These are phyloP conservation scores for Drosophila prosaltans DNA, from an alignment of 1,140 invertebrate genomes.

Conservation along the genomic window DNA sequence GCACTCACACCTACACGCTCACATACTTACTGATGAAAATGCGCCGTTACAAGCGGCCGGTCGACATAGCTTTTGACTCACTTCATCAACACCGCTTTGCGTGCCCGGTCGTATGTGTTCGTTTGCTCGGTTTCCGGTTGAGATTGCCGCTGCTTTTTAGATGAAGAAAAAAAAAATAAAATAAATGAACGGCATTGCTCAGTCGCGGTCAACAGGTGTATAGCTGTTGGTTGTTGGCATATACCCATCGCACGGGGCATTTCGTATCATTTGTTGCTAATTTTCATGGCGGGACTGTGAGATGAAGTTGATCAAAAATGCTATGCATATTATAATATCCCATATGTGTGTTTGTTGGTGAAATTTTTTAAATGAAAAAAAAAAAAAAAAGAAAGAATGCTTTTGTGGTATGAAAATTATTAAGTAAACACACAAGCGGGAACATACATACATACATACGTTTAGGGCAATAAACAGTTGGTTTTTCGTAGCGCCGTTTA, in stretches of 20 bases:
- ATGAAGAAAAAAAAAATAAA: neutral
- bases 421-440: neutral
- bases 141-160: conserved; percentile 2
- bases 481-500: neutral
- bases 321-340: neutral
- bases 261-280: neutral
- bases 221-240: neutral
- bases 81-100: conserved; percentile 1
- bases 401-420: conserved; percentile 2
- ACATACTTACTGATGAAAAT: conserved; percentile 11
- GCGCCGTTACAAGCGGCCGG: conserved; percentile 6
- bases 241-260: neutral
- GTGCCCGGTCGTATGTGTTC: conserved; percentile 6
- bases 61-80: conserved; percentile 12
- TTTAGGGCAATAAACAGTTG: conserved; percentile 1
- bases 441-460: too few species aligned
- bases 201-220: conserved; percentile 16
- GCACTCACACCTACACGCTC: neutral
- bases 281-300: conserved; percentile 6
- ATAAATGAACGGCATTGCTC: neutral
- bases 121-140: conserved; percentile 18
- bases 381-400: neutral
- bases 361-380: neutral
- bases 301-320: conserved; percentile 1
- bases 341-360: neutral